Percentiles rank a stretch among this genome's conserved stretches.
Evolutionary conservation across 2,888 invertebrate species (phyloP).

Genomic region (Eupithecia exiguata): DNA sequence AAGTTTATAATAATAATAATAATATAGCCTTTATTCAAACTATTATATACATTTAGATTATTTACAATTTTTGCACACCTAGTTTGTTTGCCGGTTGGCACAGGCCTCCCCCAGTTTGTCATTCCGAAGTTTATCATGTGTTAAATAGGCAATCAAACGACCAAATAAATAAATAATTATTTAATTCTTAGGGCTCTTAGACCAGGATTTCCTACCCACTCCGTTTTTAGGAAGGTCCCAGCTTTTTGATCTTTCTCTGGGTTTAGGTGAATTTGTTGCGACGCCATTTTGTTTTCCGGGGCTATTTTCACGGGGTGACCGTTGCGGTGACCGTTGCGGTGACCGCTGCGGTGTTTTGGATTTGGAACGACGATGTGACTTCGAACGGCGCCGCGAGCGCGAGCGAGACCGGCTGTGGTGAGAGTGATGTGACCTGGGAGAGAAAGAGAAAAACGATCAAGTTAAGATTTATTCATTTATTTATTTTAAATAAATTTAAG

Average conservation of each 20-base stretch:
- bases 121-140: too few species aligned
- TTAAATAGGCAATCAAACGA: slow-evolving; percentile 24
- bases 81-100: too few species aligned
- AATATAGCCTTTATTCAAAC: too few species aligned
- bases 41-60: too few species aligned
- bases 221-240: slow-evolving; percentile 85
- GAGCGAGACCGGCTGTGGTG: slow-evolving; percentile 68
- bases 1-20: too few species aligned
- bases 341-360: slow-evolving; percentile 36
- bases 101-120: too few species aligned
- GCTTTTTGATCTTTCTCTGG: slow-evolving; percentile 73
- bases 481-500: too few species aligned
- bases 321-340: slow-evolving; percentile 28
- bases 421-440: slow-evolving; percentile 65
- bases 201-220: slow-evolving; percentile 79
- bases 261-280: slow-evolving; percentile 24
- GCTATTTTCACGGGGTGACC: slow-evolving; percentile 6
- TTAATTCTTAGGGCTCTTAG: slow-evolving; percentile 72
- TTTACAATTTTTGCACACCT: too few species aligned
- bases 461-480: background rate
- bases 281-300: slow-evolving; percentile 36
- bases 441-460: background rate
- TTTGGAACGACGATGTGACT: too few species aligned
- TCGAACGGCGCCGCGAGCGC: slow-evolving; percentile 55
- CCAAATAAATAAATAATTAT: slow-evolving; percentile 40